Evolutionary conservation across 2,888 invertebrate species (phyloP), one percentile per base, ranked within the genome.

Genomic region (Beris chalybata): DNA sequence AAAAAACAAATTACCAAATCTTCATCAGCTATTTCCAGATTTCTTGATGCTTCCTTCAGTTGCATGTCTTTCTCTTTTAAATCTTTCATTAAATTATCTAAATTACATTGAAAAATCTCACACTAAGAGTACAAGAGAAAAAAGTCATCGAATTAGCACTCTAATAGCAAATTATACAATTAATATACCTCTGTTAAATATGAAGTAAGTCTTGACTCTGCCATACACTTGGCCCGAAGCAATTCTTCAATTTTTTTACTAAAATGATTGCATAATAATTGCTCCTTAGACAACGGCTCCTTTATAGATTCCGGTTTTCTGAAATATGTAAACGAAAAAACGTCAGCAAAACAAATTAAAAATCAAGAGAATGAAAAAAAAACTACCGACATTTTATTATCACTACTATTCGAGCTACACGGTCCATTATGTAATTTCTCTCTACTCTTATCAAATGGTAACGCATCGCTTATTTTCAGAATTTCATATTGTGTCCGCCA

Each of bases 401-500:
- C 71, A 64, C 55, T 66, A 64, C 12, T 45, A 47, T 63, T 67
- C 47, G 59, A 66, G n/a, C 50, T 48, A n/a, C 65, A 67, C 58
- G 69, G 65, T 45, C 69, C 67, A 67, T 69, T 69, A 3, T 63
- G 65, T 30, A 66, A 29, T 15, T 57, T 67, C 15, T 69, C 69
- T 38, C 66, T 69, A 54, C 64, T 59, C 11, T 53, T 45, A n/a
- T 69, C 69, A 52, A 59, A 67, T 15, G 67, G 66, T 44, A 64
- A 55, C 29, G 83, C 74, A 66, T 71, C 72, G 48, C 84, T 85
- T 68, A 86, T 82, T 78, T 87, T 85, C 32, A 89, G 76, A 55
- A 91, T 81, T 73, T 91, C 88, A 74, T 87, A 87, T 77, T 91
- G 90, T 1, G 88, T 82, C 75, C 87, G 86, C 88, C 89, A 91